Evolutionary conservation across 2,113 vertebrate species (phyloP), one percentile per base, ranked within the genome.

Genomic region (Acrocephalus arundinaceus): DNA sequence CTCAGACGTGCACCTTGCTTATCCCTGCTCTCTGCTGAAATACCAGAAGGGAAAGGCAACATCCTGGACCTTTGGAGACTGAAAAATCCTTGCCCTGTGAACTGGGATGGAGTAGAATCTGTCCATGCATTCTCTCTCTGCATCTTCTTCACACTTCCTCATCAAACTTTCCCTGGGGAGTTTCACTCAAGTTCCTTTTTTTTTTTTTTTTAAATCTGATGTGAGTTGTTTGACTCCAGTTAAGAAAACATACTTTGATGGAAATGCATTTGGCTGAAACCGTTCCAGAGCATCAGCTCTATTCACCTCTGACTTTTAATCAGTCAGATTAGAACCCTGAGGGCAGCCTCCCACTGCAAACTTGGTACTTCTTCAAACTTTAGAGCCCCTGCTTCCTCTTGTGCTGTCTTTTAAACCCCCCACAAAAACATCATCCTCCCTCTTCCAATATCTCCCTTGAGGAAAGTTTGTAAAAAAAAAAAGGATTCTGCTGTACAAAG

Each of bases 241-340:
- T 94, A 93, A 81, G 65, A 92, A 95, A 94, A 95, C 83, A 94
- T 57, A 21, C 19, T 92, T 89, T 24, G n/a, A 46, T 71, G 65
- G 83, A 92, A 94, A 94, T 13, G 13, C 17, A 52, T 84, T 94
- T 90, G 65, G 61, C 57, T 95, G 93, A 90, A 93, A 61, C 39
- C 46, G 27, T 59, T 78, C 73, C 91, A 94, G 75, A 92, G n/a
- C 48, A 65, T 68, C 83, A 89, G 52, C 55, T 92, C 43, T 81
- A 52, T 87, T 87, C 35, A 67, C 61, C 52, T 70, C 70, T 92
- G 89, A 63, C 93, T 94, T 86, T 67, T 80, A 48, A 59, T 51
- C 65, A 86, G 57, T 11, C 57, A 59, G 57, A 59, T 59, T 16
- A 11, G 24, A 24, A 23, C 39, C 51, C 18, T 3, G 11, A 22